These are phyloP conservation scores for Mugil cephalus DNA, from an alignment of 2,113 vertebrate species.

Conservation along the genomic window DNA sequence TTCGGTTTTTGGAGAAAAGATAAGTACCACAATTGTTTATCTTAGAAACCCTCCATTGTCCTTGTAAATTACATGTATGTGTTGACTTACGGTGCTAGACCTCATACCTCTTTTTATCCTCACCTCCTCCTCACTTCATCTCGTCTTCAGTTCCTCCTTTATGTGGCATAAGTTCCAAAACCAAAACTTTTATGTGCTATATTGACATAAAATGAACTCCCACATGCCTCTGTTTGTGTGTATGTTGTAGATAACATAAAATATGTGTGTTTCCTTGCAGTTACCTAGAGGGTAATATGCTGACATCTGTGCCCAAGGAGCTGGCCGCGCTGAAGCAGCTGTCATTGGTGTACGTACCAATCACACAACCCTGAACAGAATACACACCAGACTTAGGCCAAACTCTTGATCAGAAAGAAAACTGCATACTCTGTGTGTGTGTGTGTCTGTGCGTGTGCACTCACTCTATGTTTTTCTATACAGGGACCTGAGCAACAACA, in stretches of 20 bases:
- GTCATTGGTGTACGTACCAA: slow-evolving; percentile 75
- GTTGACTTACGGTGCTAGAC: too few relatives aligned
- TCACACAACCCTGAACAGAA: slow-evolving; percentile 43
- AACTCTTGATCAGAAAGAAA: neutral
- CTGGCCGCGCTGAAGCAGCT: slow-evolving; percentile 90
- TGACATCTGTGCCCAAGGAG: slow-evolving; percentile 93
- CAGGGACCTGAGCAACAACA: slow-evolving; percentile 99
- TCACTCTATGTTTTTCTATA: slow-evolving; percentile 32
- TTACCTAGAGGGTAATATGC: slow-evolving; percentile 96
- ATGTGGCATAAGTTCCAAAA: slow-evolving; percentile 14
- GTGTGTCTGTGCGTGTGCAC: slow-evolving; percentile 23
- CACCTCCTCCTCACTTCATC: neutral
- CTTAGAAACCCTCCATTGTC: too few relatives aligned
- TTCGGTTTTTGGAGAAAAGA: too few relatives aligned
- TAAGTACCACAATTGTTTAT: too few relatives aligned
- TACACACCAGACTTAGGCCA: neutral
- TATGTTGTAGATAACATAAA: slow-evolving; percentile 9
- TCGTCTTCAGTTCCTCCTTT: neutral
- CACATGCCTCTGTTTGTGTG: neutral
- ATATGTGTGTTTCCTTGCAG: slow-evolving; percentile 80
- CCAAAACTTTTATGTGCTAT: slow-evolving; percentile 2
- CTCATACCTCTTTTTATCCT: neutral
- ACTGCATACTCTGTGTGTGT: neutral
- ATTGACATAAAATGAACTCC: neutral
- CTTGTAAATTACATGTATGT: too few relatives aligned